Evolutionary conservation across 2,797 vertebrate genomes (phyloP).

Genomic region (Thamnophis elegans): DNA sequence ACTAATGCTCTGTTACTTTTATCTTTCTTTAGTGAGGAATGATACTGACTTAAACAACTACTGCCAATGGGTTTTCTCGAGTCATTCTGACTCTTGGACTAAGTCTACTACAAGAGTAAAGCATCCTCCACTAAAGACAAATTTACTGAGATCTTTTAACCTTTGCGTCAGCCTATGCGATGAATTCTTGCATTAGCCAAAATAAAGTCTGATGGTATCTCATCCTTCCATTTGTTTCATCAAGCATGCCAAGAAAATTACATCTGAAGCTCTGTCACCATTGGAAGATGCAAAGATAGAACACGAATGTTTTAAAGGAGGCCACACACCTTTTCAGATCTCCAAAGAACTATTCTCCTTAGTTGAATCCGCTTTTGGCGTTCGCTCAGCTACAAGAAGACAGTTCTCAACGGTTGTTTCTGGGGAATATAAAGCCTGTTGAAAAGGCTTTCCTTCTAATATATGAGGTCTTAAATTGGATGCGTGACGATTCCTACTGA

Average conservation of each 20-base stretch:
- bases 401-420: not conserved
- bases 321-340: not conserved
- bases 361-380: not conserved
- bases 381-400: not conserved
- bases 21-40: not conserved
- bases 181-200: not conserved
- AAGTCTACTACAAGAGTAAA: constrained; percentile 6
- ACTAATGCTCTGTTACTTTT: not conserved
- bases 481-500: not conserved
- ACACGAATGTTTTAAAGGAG: not conserved
- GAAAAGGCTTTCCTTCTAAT: not conserved
- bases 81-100: not conserved
- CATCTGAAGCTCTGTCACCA: not conserved
- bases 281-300: not conserved
- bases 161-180: not conserved
- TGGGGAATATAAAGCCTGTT: not conserved
- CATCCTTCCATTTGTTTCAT: not conserved
- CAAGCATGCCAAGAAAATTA: not conserved
- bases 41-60: not conserved
- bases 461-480: not conserved
- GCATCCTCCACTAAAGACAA: constrained; percentile 32
- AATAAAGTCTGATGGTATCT: not conserved
- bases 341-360: not conserved
- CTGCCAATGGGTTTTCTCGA: not conserved
- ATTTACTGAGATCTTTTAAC: constrained; percentile 34